Conservation (phyloP, 2,113 vertebrate genomes). For the Tachysurus vachellii region DNA sequence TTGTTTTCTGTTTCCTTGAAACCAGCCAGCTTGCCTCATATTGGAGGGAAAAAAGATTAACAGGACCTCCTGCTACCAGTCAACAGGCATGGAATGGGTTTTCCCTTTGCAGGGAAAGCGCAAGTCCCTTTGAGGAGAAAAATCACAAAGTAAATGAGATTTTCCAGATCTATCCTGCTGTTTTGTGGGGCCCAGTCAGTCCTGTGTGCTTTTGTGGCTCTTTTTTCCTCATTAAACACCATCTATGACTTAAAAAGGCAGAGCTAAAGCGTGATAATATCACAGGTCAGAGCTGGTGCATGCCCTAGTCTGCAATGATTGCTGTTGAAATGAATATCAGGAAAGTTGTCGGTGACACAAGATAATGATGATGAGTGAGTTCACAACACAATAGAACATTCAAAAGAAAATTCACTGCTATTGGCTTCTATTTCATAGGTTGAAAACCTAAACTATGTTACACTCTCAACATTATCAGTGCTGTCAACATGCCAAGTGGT, state of each 20-base stretch:
- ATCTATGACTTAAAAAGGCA: neutral
- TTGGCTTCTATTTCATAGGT: neutral
- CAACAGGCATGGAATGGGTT: slow-evolving; percentile 16
- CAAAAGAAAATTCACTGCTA: neutral
- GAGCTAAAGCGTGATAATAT: slow-evolving; percentile 24
- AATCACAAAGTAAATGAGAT: slow-evolving; percentile 32
- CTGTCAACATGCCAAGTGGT: neutral
- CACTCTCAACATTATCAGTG: neutral
- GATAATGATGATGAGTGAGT: slow-evolving; percentile 7
- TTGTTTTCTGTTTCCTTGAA: slow-evolving; percentile 30
- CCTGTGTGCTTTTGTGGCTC: neutral
- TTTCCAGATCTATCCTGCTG: slow-evolving; percentile 42
- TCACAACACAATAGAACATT: slow-evolving; percentile 22
- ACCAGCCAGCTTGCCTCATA: neutral
- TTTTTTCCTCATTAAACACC: neutral
- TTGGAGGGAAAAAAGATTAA: slow-evolving; percentile 24
- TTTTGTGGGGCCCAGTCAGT: slow-evolving; percentile 14
- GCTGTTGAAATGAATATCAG: slow-evolving; percentile 1
- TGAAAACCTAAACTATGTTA: slow-evolving; percentile 23
- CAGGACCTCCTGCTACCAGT: neutral
- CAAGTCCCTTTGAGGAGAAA: slow-evolving; percentile 43
- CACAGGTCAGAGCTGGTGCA: slow-evolving; percentile 19
- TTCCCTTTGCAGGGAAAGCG: slow-evolving; percentile 34
- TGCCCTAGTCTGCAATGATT: neutral
- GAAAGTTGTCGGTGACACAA: neutral